Evolutionary conservation across 2,797 vertebrate genomes (phyloP).

Genomic region (Sphenopsis melanotis): DNA sequence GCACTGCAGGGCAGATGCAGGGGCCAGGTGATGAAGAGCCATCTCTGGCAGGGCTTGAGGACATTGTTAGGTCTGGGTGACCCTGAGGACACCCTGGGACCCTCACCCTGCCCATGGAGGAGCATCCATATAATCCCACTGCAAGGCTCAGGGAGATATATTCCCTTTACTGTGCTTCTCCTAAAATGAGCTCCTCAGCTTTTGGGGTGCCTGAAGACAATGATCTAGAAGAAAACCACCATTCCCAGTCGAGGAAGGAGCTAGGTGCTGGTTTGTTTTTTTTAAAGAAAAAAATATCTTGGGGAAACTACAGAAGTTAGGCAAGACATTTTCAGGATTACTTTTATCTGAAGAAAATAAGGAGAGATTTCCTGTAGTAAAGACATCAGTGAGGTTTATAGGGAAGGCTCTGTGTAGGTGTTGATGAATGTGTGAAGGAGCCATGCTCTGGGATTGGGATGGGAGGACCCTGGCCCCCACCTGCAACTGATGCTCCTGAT

Average conservation of each 20-base stretch:
- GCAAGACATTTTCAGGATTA: not conserved
- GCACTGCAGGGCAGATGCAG: not conserved
- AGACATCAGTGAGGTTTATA: not conserved
- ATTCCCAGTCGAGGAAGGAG: not conserved
- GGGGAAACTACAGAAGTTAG: not conserved
- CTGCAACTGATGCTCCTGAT: not conserved
- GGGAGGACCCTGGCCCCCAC: fast-evolving
- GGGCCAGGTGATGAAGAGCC: not conserved
- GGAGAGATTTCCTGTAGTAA: not conserved
- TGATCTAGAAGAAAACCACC: not conserved
- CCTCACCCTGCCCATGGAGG: not conserved
- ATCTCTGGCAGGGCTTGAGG: fast-evolving
- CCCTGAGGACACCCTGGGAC: not conserved
- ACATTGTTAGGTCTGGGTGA: not conserved
- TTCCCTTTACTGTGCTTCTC: not conserved
- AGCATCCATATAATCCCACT: not conserved
- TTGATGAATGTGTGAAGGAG: not conserved
- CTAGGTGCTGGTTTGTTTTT: not conserved
- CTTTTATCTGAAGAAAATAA: not conserved
- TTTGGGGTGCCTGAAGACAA: not conserved
- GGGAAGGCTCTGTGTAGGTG: not conserved
- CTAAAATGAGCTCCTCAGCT: not conserved
- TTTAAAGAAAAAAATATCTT: not conserved
- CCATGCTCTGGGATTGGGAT: fast-evolving
- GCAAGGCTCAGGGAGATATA: not conserved